Base-by-base conservation (phyloP, 2,113 vertebrate species). In the Menidia beryllina region DNA sequence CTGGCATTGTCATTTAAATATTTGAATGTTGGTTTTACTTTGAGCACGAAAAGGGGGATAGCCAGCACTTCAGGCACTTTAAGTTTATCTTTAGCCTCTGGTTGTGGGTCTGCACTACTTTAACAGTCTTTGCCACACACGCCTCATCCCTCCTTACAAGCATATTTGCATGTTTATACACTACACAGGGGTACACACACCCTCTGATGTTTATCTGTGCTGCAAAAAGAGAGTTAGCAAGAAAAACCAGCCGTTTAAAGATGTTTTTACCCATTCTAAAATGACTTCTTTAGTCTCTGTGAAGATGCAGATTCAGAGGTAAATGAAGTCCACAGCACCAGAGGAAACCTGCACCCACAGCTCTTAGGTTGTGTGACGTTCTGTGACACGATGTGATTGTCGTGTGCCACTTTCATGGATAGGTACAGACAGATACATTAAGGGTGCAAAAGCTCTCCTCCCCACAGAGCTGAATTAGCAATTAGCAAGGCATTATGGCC, bases 1-100 rank as follows among this genome's bases (percentile, higher is more conserved):
- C 65, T 20, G 51, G 53, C 68, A 68, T 80, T 89, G 77, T 86
- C 75, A 80, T 89, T 91, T 91, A 81, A 89, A 91, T 89, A 86
- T 89, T 86, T 91, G 73, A 91, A 85, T 81, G 72, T 48, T 23
- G 49, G 76, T 86, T 84, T 86, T 69, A 81, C 64, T 79, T 87
- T 58, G 55, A 75, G 72, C 54, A 61, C 65, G n/a, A 61, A 76
- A 50, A 68, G 47, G 52, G 65, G 39, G 39, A 43, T 43, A 43
- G 13, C 39, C 15, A 43, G 39, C 39, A 43, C 39, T 41, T 72
- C 23, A 15, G 86, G 83, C 86, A 86, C 79, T 88, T 58, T 75
- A 49, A 72, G 74, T 79, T 61, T 79, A 87, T 89, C 89, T 89
- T 79, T 85, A 86, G 71, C 48, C 38, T 53, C 10, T 27, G 61